Evolutionary conservation across 1,140 invertebrate species (phyloP).

Genomic region (Drosophila chauvacae): DNA sequence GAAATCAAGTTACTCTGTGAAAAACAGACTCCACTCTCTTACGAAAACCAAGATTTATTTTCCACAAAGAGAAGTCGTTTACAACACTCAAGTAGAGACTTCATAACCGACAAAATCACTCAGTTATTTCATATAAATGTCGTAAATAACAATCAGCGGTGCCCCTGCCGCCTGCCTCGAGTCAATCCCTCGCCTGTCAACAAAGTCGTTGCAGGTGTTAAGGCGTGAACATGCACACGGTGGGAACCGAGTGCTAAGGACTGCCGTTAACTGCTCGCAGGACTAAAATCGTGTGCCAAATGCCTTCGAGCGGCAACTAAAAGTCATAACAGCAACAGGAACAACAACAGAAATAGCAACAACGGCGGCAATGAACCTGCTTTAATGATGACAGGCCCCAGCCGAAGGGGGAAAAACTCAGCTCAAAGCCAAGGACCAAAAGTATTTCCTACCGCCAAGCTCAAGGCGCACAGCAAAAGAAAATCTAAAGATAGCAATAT

Average conservation of each 20-base stretch:
- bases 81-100: background rate
- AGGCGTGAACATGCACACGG: constrained; percentile 51
- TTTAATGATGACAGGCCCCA: constrained; percentile 41
- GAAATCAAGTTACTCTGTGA: background rate
- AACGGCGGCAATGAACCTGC: constrained; percentile 26
- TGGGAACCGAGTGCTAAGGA: constrained; percentile 13
- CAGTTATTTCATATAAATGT: constrained; percentile 16
- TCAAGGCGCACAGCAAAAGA: background rate
- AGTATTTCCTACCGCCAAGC: constrained; percentile 22
- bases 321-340: constrained; percentile 59
- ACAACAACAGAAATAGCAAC: constrained; percentile 27
- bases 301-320: constrained; percentile 63
- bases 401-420: constrained; percentile 24
- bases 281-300: constrained; percentile 46
- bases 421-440: constrained; percentile 40
- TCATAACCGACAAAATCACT: constrained; percentile 13
- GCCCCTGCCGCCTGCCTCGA: background rate
- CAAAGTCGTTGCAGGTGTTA: constrained; percentile 61
- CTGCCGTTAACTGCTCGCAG: constrained; percentile 29
- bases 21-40: no score
- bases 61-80: background rate
- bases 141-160: constrained; percentile 26
- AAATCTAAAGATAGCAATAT: background rate
- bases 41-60: background rate
- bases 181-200: constrained; percentile 46